Evolutionary conservation across 2,888 invertebrate species (phyloP).

Genomic region (Galeruca laticollis): DNA sequence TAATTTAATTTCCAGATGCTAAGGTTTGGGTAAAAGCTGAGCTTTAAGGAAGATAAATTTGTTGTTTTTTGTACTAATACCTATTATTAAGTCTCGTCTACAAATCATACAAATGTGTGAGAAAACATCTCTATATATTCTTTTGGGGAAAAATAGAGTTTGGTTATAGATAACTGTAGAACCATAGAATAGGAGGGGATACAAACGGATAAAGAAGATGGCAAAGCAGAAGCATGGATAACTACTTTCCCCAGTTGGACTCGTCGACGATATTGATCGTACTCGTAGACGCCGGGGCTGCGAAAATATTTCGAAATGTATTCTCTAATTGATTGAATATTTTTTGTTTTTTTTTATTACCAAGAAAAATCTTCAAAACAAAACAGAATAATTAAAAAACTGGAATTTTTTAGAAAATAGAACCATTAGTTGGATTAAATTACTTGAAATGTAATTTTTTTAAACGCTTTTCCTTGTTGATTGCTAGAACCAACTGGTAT

Average conservation of each 20-base stretch:
- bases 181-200: neutral
- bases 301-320: neutral
- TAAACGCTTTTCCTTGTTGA: too few relatives aligned
- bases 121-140: neutral
- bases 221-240: neutral
- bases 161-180: neutral
- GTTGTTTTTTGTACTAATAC: too few relatives aligned
- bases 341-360: neutral
- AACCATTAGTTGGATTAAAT: neutral
- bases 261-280: neutral
- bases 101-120: neutral
- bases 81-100: neutral
- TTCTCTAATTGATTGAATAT: neutral
- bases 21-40: too few relatives aligned
- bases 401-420: neutral
- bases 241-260: conserved; percentile 1
- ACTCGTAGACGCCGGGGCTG: neutral
- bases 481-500: too few relatives aligned
- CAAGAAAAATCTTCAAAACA: neutral
- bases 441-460: too few relatives aligned
- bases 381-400: neutral
- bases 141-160: neutral
- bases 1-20: too few relatives aligned
- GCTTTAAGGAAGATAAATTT: too few relatives aligned
- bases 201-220: neutral